Percentiles rank a stretch among this genome's conserved stretches.
These are phyloP conservation scores for Platycnemis pennipes DNA, from an alignment of 2,888 invertebrate genomes.

Conservation along the genomic window DNA sequence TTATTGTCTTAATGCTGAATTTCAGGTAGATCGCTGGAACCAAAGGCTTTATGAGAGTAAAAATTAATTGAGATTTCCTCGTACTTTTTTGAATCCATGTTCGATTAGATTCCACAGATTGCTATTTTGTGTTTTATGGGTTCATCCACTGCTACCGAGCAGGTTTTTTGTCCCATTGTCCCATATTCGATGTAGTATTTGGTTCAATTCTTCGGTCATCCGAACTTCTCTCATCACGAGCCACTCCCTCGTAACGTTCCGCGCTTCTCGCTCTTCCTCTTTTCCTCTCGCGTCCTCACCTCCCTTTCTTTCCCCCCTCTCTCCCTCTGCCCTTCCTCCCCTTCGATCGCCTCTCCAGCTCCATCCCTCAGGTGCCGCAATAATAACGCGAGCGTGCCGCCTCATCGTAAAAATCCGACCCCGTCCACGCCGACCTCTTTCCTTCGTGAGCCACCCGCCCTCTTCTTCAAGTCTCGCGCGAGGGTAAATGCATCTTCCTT, in stretches of 20 bases:
- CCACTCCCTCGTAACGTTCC: background rate
- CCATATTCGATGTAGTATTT: background rate
- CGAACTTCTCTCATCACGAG: background rate
- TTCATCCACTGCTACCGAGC: no score
- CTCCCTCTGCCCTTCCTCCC: background rate
- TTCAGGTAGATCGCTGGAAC: no score
- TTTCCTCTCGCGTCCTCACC: background rate
- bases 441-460: background rate
- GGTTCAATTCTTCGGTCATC: background rate
- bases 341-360: background rate
- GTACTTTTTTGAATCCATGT: no score
- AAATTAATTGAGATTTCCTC: no score
- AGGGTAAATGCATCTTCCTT: background rate
- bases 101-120: no score
- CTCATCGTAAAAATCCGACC: slow-evolving; percentile 36
- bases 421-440: background rate
- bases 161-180: background rate
- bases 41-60: no score
- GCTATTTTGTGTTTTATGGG: no score
- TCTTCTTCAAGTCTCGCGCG: background rate
- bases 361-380: slow-evolving; percentile 25
- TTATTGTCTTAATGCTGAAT: no score
- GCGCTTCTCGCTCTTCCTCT: background rate
- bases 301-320: background rate
- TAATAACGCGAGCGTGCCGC: slow-evolving; percentile 51